Evolutionary conservation across 2,797 vertebrate genomes (phyloP).

Genomic region (Selene dorsalis): DNA sequence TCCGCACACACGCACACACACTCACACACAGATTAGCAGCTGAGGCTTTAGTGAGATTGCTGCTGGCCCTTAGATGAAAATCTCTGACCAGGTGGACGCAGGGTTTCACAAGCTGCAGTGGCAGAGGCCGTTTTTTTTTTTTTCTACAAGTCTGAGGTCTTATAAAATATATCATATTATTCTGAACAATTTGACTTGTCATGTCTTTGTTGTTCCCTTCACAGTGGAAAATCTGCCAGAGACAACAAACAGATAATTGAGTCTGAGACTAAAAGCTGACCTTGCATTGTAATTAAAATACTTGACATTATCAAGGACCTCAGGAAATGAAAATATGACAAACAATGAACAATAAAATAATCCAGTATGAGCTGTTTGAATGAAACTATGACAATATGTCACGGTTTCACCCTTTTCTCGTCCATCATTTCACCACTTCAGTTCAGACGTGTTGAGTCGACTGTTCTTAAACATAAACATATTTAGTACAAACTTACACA

Average conservation of each 20-base stretch:
- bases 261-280: background rate
- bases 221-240: too few species aligned
- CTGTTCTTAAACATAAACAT: too few species aligned
- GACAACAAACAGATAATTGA: too few species aligned
- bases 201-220: background rate
- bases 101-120: slow-evolving; percentile 18
- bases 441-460: too few species aligned
- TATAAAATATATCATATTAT: background rate
- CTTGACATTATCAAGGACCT: background rate
- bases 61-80: slow-evolving; percentile 32
- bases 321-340: background rate
- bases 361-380: background rate
- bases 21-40: slow-evolving; percentile 66
- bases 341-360: background rate
- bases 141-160: slow-evolving; percentile 1
- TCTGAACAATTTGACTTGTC: background rate
- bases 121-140: background rate
- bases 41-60: slow-evolving; percentile 40
- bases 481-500: too few species aligned
- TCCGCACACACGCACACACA: slow-evolving; percentile 18
- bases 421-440: too few species aligned
- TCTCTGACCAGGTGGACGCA: slow-evolving; percentile 28
- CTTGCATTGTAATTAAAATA: background rate
- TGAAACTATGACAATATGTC: background rate
- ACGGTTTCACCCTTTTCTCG: background rate